Conservation (phyloP, 2,888 invertebrate genomes). For the Drosophila helvetica region DNA sequence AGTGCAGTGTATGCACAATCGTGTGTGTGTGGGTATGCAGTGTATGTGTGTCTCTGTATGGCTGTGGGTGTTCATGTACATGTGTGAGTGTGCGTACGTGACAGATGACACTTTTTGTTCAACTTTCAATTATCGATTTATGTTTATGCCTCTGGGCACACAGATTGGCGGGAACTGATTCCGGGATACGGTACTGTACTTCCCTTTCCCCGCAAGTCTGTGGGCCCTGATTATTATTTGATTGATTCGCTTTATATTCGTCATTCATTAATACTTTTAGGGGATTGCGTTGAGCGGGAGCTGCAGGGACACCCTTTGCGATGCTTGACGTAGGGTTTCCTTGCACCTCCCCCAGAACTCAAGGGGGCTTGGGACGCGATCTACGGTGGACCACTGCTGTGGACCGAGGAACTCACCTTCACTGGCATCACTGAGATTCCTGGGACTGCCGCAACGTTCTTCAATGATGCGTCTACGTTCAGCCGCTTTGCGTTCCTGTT, state of each 20-base stretch:
- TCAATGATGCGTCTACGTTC: conserved; percentile 99
- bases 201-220: not conserved
- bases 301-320: conserved; percentile 1
- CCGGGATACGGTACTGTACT: not conserved
- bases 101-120: conserved; percentile 59
- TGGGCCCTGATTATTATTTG: conserved; percentile 21
- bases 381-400: conserved; percentile 14
- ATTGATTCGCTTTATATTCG: conserved; percentile 28
- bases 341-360: not conserved
- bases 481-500: conserved; percentile 99
- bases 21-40: conserved; percentile 7
- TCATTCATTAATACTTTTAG: conserved; percentile 13
- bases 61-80: conserved; percentile 22
- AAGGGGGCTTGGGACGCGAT: not conserved
- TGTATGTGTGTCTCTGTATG: conserved; percentile 26
- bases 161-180: not conserved
- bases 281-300: not conserved
- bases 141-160: conserved; percentile 19
- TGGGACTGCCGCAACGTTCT: conserved; percentile 96
- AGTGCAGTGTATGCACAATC: conserved; percentile 5
- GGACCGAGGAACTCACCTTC: conserved; percentile 89
- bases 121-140: conserved; percentile 55
- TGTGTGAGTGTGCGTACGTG: conserved; percentile 45
- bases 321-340: not conserved
- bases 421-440: conserved; percentile 95